Conservation (phyloP, 2,888 invertebrate genomes). For the Phymatocera aterrima region DNA sequence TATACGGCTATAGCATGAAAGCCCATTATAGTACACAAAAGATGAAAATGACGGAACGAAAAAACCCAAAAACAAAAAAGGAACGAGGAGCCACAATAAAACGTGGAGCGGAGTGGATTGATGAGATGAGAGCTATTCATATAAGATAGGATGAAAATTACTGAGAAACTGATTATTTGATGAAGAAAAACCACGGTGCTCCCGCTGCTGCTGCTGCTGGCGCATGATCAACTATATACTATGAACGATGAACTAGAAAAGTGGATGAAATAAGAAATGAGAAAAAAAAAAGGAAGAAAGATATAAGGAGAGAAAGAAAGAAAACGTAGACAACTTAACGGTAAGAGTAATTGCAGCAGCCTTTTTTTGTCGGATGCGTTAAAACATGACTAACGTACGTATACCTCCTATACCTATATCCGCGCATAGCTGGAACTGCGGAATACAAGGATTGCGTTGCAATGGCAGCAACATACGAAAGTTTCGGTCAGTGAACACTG, state of each 20-base stretch:
- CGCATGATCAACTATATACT: too few relatives aligned
- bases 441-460: slow-evolving; percentile 14
- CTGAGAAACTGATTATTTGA: neutral
- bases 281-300: neutral
- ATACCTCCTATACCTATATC: too few relatives aligned
- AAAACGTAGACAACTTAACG: slow-evolving; percentile 2
- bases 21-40: slow-evolving; percentile 5
- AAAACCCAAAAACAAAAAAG: neutral
- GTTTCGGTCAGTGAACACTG: slow-evolving; percentile 46
- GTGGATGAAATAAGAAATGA: neutral
- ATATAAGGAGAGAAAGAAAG: neutral
- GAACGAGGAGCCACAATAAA: too few relatives aligned
- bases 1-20: too few relatives aligned
- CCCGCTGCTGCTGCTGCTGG: too few relatives aligned
- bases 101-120: neutral
- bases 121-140: neutral
- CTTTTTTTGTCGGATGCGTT: slow-evolving; percentile 14
- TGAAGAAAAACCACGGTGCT: too few relatives aligned
- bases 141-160: neutral
- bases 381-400: slow-evolving; percentile 15
- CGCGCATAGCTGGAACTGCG: slow-evolving; percentile 27
- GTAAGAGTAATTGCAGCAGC: slow-evolving; percentile 30
- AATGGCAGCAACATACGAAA: slow-evolving; percentile 9
- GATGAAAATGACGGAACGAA: neutral
- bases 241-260: neutral